Evolutionary conservation across 1,140 invertebrate species (phyloP).

Genomic region (Camponotus floridanus): DNA sequence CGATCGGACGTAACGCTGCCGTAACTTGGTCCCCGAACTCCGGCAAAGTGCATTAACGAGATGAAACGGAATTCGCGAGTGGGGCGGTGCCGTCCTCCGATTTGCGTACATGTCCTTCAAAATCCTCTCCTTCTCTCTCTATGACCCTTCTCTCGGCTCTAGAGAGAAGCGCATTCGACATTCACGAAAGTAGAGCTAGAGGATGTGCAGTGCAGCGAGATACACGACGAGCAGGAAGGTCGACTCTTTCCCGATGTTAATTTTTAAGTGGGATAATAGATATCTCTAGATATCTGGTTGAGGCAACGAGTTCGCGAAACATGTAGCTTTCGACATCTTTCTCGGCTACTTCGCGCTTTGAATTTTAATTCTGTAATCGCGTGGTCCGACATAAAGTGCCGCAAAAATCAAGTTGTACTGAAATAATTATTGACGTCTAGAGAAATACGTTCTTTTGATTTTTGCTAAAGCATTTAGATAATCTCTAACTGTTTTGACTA

Average conservation of each 20-base stretch:
- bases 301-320: conserved; percentile 49
- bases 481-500: too few relatives aligned
- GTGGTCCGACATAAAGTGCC: neutral
- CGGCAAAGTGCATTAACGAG: conserved; percentile 69
- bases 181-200: conserved; percentile 17
- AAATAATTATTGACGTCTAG: conserved; percentile 25
- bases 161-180: conserved; percentile 9
- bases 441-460: neutral
- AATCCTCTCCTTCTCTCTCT: neutral
- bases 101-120: conserved; percentile 34
- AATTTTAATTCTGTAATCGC: conserved; percentile 62
- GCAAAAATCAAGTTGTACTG: conserved; percentile 19
- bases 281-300: conserved; percentile 43
- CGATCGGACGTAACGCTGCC: conserved; percentile 56
- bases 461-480: neutral
- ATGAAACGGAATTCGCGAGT: conserved; percentile 69
- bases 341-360: conserved; percentile 32
- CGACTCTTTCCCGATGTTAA: conserved; percentile 70
- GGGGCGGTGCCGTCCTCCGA: conserved; percentile 29
- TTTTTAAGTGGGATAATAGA: conserved; percentile 77
- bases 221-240: conserved; percentile 10
- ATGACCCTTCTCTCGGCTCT: neutral
- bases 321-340: conserved; percentile 46
- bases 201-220: conserved; percentile 16
- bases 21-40: conserved; percentile 57